Base-by-base conservation (phyloP, 2,888 invertebrate species). In the Ornithoptera priamus region DNA sequence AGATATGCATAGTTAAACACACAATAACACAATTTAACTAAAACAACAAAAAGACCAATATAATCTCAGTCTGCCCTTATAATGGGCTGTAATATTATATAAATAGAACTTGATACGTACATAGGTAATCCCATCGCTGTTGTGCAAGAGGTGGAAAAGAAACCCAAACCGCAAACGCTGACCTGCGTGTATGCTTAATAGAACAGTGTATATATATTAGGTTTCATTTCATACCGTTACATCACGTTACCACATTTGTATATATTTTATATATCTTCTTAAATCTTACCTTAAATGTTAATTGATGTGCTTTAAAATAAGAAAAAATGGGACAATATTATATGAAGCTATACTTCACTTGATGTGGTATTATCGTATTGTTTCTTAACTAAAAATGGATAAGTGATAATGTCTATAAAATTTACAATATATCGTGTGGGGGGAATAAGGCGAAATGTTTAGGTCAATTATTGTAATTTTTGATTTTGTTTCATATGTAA, bases 91-190 rank as follows among this genome's bases (percentile, higher is more conserved):
- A n/a, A 56, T 8, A 18, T 39, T 59, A 60, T 66, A 70, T 65
- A 70, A 70, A 70, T 67, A 70, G n/a, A 53, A n/a, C n/a, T n/a
- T n/a, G 53, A 53, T 53, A 53, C n/a, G 53, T 53, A 53, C 4
- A n/a, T 59, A 59, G 53, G 70, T 67, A 70, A 70, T 70, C 70
- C 63, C 56, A 70, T 63, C 63, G 24, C 12, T 64, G 61, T 61
- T 58, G 66, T 36, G 56, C 39, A 64, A 64, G 67, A 67, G n/a
- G 53, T 53, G 53, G 18, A 53, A 53, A 53, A 53, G 53, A 53
- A 53, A 67, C 63, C 67, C 63, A 70, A 63, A 62, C 66, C 66
- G 66, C 69, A 62, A 59, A 66, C 62, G 36, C 58, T 42, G 20
- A 57, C 57, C 24, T 60, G 20, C 24, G 22, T 46, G 17, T 39